Evolutionary conservation across 2,888 invertebrate genomes (phyloP).

Genomic region (Atrina japonica): DNA sequence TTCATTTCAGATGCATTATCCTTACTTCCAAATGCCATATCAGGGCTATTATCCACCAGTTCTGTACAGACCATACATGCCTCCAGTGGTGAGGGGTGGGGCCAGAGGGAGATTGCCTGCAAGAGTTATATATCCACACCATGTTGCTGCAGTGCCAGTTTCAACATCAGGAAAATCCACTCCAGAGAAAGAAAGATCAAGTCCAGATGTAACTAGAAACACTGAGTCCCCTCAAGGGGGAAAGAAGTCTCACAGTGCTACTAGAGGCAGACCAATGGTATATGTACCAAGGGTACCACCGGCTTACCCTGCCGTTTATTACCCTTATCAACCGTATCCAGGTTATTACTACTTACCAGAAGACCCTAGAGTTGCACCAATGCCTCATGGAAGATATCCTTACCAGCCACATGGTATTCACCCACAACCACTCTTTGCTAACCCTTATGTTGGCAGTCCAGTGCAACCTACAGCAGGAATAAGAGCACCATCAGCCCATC

Average conservation of each 20-base stretch:
- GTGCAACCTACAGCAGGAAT: conserved; percentile 32
- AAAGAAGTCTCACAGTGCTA: conserved; percentile 4
- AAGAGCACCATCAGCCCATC: conserved; percentile 43
- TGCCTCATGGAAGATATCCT: conserved; percentile 34
- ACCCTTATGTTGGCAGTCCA: conserved; percentile 21
- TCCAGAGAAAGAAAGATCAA: conserved; percentile 32
- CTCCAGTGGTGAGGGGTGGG: conserved; percentile 43
- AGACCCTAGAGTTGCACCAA: conserved; percentile 36
- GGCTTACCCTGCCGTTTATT: conserved; percentile 36
- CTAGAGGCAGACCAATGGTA: conserved; percentile 34
- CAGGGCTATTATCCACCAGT: conserved; percentile 56
- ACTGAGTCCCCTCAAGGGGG: conserved; percentile 37
- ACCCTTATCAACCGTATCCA: conserved; percentile 36
- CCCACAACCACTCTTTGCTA: conserved; percentile 20
- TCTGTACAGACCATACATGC: conserved; percentile 52
- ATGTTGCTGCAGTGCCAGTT: conserved; percentile 17
- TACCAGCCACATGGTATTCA: conserved; percentile 26
- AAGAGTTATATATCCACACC: conserved; percentile 28
- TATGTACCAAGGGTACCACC: conserved; percentile 35
- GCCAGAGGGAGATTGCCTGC: conserved; percentile 40
- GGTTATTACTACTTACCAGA: conserved; percentile 38
- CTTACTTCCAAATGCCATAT: conserved; percentile 57
- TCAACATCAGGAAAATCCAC: conserved; percentile 17
- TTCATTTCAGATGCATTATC: conserved; percentile 63
- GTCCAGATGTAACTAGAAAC: conserved; percentile 22